phyloP scores from a whole-genome alignment of 2,797 vertebrate genomes.

The Lindbergichthys nudifrons region DNA sequence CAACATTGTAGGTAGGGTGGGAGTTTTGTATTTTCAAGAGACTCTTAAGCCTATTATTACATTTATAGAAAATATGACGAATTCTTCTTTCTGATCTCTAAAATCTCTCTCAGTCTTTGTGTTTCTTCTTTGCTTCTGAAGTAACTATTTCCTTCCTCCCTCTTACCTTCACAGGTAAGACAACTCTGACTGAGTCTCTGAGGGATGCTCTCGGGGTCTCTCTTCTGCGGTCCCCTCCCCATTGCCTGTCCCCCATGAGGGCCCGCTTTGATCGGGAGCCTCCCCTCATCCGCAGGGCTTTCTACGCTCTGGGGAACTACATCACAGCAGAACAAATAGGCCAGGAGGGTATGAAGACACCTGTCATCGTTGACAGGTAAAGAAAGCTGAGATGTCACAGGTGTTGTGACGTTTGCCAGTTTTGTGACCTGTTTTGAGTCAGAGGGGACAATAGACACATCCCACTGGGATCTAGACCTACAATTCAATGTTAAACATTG shows the following conservation, averaged over 20 bases:
- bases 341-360: constrained; percentile 77
- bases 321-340: constrained; percentile 91
- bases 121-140: constrained; percentile 13
- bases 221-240: constrained; percentile 89
- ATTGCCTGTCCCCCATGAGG: constrained; percentile 89
- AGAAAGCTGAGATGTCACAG: constrained; percentile 43
- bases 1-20: not conserved
- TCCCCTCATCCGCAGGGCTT: constrained; percentile 91
- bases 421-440: constrained; percentile 38
- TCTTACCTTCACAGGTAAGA: constrained; percentile 87
- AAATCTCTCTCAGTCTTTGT: constrained; percentile 7
- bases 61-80: not conserved
- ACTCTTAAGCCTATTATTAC: constrained; percentile 3
- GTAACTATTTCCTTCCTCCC: not conserved
- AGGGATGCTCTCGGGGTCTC: constrained; percentile 82
- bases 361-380: constrained; percentile 95
- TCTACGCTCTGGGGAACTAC: constrained; percentile 95
- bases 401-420: constrained; percentile 20
- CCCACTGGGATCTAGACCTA: constrained; percentile 19
- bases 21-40: constrained; percentile 28
- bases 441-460: not conserved
- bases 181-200: constrained; percentile 89
- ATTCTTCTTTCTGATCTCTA: not conserved
- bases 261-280: constrained; percentile 89
- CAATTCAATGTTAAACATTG: constrained; percentile 30